Conservation (phyloP, 1,140 invertebrate genomes). For the Magallana angulata region DNA sequence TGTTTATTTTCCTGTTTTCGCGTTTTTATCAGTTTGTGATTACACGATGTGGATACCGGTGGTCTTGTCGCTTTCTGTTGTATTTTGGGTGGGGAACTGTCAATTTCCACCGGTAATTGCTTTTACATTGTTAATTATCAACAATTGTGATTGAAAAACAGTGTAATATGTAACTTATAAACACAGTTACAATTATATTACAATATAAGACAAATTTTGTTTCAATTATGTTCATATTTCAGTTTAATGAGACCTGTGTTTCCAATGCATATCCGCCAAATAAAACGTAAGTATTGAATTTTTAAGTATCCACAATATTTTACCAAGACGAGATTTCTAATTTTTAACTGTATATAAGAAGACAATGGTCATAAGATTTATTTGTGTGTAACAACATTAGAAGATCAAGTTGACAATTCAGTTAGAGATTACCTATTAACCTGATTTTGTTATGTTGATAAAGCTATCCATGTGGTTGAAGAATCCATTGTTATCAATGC, state of each 20-base stretch:
- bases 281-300: constrained; percentile 38
- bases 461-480: too few species aligned
- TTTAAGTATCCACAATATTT: background rate
- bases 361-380: too few species aligned
- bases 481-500: too few species aligned
- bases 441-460: too few species aligned
- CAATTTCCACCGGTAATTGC: constrained; percentile 47
- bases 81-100: constrained; percentile 31
- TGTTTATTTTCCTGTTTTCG: background rate
- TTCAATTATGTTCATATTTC: background rate
- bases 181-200: too few species aligned
- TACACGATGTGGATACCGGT: background rate
- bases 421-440: too few species aligned
- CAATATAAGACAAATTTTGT: too few species aligned
- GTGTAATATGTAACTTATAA: background rate
- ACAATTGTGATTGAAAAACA: background rate
- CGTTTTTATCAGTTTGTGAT: too few species aligned
- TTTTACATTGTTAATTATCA: background rate
- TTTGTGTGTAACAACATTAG: too few species aligned
- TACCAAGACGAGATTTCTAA: too few species aligned
- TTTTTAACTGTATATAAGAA: too few species aligned
- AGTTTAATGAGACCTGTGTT: constrained; percentile 52
- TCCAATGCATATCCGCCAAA: constrained; percentile 50
- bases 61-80: background rate
- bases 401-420: too few species aligned